phyloP scores from a whole-genome alignment of 2,113 vertebrate species.

The Corythornis cristatus region DNA sequence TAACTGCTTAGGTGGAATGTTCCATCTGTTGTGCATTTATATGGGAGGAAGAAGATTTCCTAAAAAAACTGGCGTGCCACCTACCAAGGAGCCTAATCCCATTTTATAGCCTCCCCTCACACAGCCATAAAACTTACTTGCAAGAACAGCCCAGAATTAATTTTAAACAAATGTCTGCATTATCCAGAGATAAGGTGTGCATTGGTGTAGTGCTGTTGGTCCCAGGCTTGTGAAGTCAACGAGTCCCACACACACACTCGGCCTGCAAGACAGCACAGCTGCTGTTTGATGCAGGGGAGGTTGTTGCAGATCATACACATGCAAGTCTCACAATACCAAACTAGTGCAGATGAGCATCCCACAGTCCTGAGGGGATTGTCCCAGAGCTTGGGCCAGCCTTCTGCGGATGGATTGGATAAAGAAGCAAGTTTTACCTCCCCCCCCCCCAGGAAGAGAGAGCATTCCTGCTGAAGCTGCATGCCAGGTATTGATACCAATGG shows the following conservation, averaged over 20 bases:
- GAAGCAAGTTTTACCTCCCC: neutral
- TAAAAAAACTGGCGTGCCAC: slow-evolving; percentile 22
- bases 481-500: neutral
- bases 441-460: neutral
- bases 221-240: neutral
- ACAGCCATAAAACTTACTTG: slow-evolving; percentile 1
- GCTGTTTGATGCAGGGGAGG: neutral
- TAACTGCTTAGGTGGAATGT: slow-evolving; percentile 35
- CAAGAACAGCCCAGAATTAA: slow-evolving; percentile 2
- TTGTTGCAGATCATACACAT: rapidly evolving
- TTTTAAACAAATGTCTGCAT: neutral
- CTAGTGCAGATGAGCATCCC: neutral
- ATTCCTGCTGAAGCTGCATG: neutral
- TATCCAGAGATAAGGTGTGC: neutral
- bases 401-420: neutral
- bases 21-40: slow-evolving; percentile 66
- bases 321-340: neutral
- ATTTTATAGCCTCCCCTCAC: slow-evolving; percentile 34
- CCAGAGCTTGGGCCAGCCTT: neutral
- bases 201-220: neutral
- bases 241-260: neutral
- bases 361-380: neutral
- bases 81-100: neutral
- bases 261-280: neutral
- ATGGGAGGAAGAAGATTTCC: slow-evolving; percentile 34